Base-by-base conservation (phyloP, 2,888 invertebrate species). In the Exephanes ischioxanthus region DNA sequence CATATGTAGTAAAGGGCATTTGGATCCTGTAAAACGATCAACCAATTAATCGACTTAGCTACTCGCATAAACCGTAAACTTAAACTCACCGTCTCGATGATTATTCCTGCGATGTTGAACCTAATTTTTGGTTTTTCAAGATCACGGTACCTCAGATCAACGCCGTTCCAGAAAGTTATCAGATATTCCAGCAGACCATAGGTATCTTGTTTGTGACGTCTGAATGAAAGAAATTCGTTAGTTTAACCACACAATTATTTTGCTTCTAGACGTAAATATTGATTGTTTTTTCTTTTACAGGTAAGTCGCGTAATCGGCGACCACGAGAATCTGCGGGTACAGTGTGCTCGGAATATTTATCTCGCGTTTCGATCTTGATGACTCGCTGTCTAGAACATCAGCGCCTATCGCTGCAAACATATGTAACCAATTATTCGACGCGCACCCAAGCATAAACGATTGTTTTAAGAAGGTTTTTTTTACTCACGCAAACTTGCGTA, bases 131-230 rank as follows among this genome's bases (percentile, higher is more conserved):
- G 87, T 41, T 70, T 76, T 55, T 86, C 78, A 2, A 88, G 70
- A 53, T 41, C 68, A 37, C 87, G 73, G 71, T 80, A 87, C 72
- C 51, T 72, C 66, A 88, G 55, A 72, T 88, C 88, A 14, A 88
- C 87, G 9, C 84, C 79, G 63, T 88, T 87, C 87, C 87, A 88
- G 41, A 88, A 88, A 11, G 83, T 80, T 41, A 88, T 14, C 16
- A 88, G 6, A 66, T 88, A 88, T 67, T 85, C 85, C 81, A 85
- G 26, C 9, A 85, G 66, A 4, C 72, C 26, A 16, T 53, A 33
- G 41, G 81, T 9, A 30, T 77, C 63, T 30, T 48, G 16, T 0
- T 75, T 71, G 16, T 81, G 73, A 48, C 41, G 61, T 22, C 84
- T 85, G 70, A 53, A 66, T n/a, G 7, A 22, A 70, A 14, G 14